A percentile compares a stretch with the other conserved stretches of the same genome.
phyloP scores from a whole-genome alignment of 2,113 vertebrate genomes.

The Setophaga coronata region DNA sequence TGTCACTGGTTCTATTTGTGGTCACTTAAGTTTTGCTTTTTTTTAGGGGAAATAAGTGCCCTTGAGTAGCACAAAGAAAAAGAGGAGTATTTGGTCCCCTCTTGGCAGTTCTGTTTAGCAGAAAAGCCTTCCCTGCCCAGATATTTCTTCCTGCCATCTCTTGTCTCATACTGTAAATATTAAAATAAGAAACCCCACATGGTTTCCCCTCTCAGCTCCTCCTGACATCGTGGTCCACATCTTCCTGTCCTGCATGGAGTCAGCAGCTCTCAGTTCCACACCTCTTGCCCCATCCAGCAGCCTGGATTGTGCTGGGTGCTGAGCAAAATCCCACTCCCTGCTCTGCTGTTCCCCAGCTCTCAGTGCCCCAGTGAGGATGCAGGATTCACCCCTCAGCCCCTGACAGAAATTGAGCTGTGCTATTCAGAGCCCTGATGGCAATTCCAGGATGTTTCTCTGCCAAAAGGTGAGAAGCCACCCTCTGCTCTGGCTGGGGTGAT shows the following conservation, averaged over 20 bases:
- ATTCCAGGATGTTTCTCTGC: not conserved
- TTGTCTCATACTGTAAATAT: not conserved
- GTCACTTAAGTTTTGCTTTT: not conserved
- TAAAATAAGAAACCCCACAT: not conserved
- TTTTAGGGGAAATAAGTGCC: not conserved
- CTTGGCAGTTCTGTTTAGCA: not conserved
- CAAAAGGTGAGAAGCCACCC: not conserved
- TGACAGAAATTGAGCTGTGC: not conserved
- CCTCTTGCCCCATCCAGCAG: not conserved
- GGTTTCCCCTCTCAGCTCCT: not conserved
- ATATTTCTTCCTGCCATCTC: not conserved
- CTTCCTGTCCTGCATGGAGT: not conserved
- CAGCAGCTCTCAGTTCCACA: conserved; percentile 6
- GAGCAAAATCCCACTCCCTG: not conserved
- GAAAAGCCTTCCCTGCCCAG: not conserved
- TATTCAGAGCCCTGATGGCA: not conserved
- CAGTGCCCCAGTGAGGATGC: not conserved
- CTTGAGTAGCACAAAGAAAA: not conserved
- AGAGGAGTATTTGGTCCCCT: not conserved
- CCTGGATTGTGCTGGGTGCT: accelerated
- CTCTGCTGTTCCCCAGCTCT: not conserved
- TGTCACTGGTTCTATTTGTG: not conserved
- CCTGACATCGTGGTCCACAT: accelerated
- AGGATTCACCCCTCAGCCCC: not conserved
- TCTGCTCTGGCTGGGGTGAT: not conserved